Base-by-base conservation (phyloP, 2,113 vertebrate species). In the Bos taurus region DNA sequence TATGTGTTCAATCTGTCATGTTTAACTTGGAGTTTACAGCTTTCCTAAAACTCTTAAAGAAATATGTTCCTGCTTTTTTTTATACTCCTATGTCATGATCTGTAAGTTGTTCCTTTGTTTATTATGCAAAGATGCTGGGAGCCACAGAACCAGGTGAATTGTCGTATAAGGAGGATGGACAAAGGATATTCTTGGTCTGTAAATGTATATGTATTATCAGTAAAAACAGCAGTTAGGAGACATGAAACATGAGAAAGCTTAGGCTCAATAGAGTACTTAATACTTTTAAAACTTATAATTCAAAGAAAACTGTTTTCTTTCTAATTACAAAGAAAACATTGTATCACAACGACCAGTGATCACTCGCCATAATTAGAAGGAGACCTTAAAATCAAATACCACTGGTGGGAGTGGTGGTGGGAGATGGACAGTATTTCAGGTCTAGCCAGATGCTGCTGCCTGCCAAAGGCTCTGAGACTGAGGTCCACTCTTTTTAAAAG, bases 41-140 rank as follows among this genome's bases (percentile, higher is more conserved):
- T 57, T 83, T 89, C 56, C 57, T 33, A 56, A 91, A 82, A 62
- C 21, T 64, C 62, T 54, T 89, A 28, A 67, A 93, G 56, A 91
- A 67, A 9, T 26, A n/a, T 85, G 88, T 96, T 91, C 60, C 86
- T 16, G 17, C 86, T 93, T 97, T 71, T 91, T 91, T 94, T 90
- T 78, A 48, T 15, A 91, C 1, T 15, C 7, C 10, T 25, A 2
- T 74, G 33, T 91, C 91, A 81, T 60, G 33, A 81, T 50, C 48
- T 71, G n/a, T 9, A 84, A 50, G 50, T 57, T 78, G 6, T 71
- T 43, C 48, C 50, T 52, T 33, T 89, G 36, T 84, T 91, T 96
- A 14, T 67, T 67, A 52, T 26, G 36, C 26, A 78, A 89, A 87
- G 40, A 87, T 71, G 50, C 16, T 43, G 13, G 16, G 74, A 78